These are phyloP conservation scores for Lordiphosa mommai DNA, from an alignment of 1,140 invertebrate species.

Conservation along the genomic window DNA sequence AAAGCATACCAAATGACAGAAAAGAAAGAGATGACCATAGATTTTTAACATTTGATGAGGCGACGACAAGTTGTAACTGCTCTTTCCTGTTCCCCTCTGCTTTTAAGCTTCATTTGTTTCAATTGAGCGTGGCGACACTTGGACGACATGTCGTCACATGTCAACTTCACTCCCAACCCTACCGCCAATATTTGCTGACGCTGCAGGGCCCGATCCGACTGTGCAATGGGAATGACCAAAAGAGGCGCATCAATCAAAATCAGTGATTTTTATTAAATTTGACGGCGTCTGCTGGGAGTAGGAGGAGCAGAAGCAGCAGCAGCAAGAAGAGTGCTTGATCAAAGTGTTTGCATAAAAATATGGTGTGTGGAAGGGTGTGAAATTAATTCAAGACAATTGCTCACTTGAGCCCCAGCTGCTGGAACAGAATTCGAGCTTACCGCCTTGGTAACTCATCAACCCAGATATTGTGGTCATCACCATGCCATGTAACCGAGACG, in stretches of 20 bases:
- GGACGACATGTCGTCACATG: conserved; percentile 66
- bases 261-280: conserved; percentile 80
- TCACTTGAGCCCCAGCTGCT: conserved; percentile 51
- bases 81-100: conserved; percentile 47
- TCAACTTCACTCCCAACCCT: conserved; percentile 53
- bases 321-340: conserved; percentile 37
- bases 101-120: conserved; percentile 68
- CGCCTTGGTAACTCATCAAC: conserved; percentile 20
- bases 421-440: neutral
- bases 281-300: conserved; percentile 69
- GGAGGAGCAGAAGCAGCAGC: conserved; percentile 22
- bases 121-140: conserved; percentile 66
- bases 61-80: conserved; percentile 61
- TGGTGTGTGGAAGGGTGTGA: conserved; percentile 41
- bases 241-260: conserved; percentile 79
- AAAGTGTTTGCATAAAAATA: conserved; percentile 55
- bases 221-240: conserved; percentile 24
- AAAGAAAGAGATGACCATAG: neutral
- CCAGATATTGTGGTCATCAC: conserved; percentile 50
- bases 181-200: conserved; percentile 70
- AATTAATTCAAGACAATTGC: conserved; percentile 78
- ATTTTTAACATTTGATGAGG: conserved; percentile 23
- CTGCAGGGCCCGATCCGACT: conserved; percentile 12
- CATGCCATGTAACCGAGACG: conserved; percentile 10
- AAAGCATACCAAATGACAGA: neutral